Percentiles rank a stretch among this genome's conserved stretches.
Evolutionary conservation across 2,888 invertebrate genomes (phyloP).

Genomic region (Lycophotia porphyrea): DNA sequence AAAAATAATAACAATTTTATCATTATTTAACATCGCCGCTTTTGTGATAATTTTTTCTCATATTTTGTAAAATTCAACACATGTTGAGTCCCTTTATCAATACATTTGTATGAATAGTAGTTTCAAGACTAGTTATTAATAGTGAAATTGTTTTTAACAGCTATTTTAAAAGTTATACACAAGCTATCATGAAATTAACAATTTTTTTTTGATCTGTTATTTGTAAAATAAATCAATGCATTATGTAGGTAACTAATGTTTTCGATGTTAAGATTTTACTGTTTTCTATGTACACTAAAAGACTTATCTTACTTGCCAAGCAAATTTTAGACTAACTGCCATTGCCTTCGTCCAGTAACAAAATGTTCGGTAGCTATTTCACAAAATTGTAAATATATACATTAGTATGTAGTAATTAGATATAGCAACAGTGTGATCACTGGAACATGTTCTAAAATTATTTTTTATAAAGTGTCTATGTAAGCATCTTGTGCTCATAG

Average conservation of each 20-base stretch:
- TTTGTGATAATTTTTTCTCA: conserved; percentile 65
- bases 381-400: conserved; percentile 62
- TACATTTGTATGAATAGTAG: conserved; percentile 26
- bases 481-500: conserved; percentile 67
- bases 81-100: conserved; percentile 32
- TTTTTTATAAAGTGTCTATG: conserved; percentile 78
- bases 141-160: conserved; percentile 33
- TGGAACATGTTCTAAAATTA: conserved; percentile 63
- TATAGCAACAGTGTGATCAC: conserved; percentile 47
- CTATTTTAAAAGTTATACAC: conserved; percentile 34
- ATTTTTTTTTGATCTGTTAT: conserved; percentile 20
- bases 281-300: conserved; percentile 63
- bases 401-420: conserved; percentile 53
- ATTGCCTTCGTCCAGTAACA: conserved; percentile 72
- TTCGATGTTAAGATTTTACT: conserved; percentile 40
- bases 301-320: conserved; percentile 79
- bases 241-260: conserved; percentile 23
- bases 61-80: conserved; percentile 36
- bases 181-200: conserved; percentile 27
- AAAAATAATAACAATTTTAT: conserved; percentile 37
- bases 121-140: conserved; percentile 39
- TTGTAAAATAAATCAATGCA: conserved; percentile 44
- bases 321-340: conserved; percentile 72
- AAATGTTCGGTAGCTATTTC: conserved; percentile 60
- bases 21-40: conserved; percentile 60